Percentiles rank a stretch among this genome's conserved stretches.
phyloP scores from a whole-genome alignment of 1,140 invertebrate genomes.

The Pogonomyrmex barbatus region DNA sequence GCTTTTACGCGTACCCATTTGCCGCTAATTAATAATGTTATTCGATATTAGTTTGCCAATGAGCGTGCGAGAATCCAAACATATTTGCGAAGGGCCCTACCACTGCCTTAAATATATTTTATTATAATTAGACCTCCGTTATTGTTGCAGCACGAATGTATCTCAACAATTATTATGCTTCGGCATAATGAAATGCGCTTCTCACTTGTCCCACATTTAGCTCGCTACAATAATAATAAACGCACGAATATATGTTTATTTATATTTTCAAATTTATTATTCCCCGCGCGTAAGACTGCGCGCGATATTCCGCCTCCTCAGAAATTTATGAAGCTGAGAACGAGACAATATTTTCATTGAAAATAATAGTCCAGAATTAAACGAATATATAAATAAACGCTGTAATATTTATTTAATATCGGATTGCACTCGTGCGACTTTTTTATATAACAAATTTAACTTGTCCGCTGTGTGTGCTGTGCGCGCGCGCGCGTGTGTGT shows the following conservation, averaged over 20 bases:
- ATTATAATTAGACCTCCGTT: constrained; percentile 14
- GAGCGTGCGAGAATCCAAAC: neutral
- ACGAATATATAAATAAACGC: neutral
- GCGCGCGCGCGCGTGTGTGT: too few species aligned
- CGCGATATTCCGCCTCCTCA: neutral
- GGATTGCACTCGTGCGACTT: neutral
- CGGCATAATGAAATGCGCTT: constrained; percentile 17
- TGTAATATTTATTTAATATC: neutral
- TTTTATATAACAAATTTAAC: constrained; percentile 12
- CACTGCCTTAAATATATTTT: constrained; percentile 17
- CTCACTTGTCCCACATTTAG: neutral
- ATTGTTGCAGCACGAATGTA: neutral
- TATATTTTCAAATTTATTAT: neutral
- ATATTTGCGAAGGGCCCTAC: constrained; percentile 11
- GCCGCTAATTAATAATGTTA: constrained; percentile 49
- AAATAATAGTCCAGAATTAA: neutral
- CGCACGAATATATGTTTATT: neutral
- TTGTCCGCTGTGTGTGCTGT: neutral
- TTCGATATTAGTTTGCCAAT: constrained; percentile 33
- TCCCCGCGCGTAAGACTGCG: neutral
- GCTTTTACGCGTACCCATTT: constrained; percentile 42
- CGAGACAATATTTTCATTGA: neutral
- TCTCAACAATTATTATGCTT: neutral
- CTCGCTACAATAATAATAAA: neutral
- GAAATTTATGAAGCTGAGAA: neutral